Evolutionary conservation across 2,888 invertebrate genomes (phyloP).

Genomic region (Steromphala cineraria): DNA sequence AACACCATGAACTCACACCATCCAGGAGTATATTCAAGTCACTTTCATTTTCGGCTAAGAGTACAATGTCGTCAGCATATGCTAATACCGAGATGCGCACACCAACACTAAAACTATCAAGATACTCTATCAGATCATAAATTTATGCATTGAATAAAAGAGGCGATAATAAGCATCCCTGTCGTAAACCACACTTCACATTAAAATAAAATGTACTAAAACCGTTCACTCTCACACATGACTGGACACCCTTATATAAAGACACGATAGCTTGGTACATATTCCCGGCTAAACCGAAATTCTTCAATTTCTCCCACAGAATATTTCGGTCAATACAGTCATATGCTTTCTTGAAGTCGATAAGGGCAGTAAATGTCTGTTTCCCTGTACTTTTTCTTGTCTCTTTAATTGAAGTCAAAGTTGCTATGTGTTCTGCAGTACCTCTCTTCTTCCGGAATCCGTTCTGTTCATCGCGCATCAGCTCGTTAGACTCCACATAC

Average conservation of each 20-base stretch:
- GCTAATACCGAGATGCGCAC: background rate
- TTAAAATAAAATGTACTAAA: background rate
- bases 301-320: too few relatives aligned
- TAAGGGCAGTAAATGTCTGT: background rate
- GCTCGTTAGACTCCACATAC: background rate
- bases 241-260: background rate
- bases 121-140: background rate
- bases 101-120: background rate
- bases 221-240: background rate
- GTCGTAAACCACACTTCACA: too few relatives aligned
- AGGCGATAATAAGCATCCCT: slow-evolving; percentile 5
- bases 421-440: background rate
- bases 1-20: too few relatives aligned
- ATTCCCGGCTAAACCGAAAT: background rate
- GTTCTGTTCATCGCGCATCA: background rate
- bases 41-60: background rate
- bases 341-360: too few relatives aligned
- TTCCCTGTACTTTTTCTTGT: background rate
- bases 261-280: background rate
- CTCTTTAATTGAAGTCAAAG: background rate
- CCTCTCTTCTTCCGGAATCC: background rate
- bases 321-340: too few relatives aligned
- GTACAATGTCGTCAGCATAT: too few relatives aligned
- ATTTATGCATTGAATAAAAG: background rate
- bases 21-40: background rate